Percentiles rank a stretch among this genome's conserved stretches.
phyloP scores from a whole-genome alignment of 2,113 vertebrate species.

The Mobula hypostoma region DNA sequence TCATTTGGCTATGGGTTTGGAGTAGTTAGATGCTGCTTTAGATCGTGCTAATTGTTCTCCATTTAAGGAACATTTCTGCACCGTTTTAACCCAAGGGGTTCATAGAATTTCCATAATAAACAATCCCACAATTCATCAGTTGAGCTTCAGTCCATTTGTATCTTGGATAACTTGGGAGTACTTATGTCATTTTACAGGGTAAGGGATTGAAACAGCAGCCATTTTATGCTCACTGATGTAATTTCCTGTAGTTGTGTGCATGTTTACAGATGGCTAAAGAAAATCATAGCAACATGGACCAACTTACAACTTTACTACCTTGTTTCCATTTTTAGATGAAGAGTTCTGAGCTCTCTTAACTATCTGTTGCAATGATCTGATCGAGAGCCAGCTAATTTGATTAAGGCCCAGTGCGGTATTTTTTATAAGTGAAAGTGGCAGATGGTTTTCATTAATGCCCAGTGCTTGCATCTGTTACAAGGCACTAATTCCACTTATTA shows the following conservation, averaged over 20 bases:
- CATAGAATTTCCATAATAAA: slow-evolving; percentile 18
- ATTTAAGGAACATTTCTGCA: slow-evolving; percentile 1
- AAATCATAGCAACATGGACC: not conserved
- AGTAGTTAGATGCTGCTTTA: not conserved
- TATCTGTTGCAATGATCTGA: slow-evolving; percentile 24
- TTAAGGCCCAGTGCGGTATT: slow-evolving; percentile 9
- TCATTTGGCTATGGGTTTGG: not conserved
- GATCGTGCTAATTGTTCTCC: not conserved
- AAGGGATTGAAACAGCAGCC: not conserved
- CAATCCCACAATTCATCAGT: not conserved
- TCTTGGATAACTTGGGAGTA: not conserved
- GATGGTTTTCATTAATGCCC: slow-evolving; percentile 35
- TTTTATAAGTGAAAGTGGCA: slow-evolving; percentile 35
- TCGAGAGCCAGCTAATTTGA: slow-evolving; percentile 25
- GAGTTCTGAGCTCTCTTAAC: not conserved
- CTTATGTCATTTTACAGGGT: too few relatives aligned
- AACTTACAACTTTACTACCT: not conserved
- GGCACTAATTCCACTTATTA: slow-evolving; percentile 36
- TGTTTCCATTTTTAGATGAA: not conserved
- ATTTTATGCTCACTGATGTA: not conserved
- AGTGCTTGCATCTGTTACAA: slow-evolving; percentile 32
- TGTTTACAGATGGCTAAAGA: not conserved
- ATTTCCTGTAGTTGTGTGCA: not conserved
- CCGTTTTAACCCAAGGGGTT: not conserved
- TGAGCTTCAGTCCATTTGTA: not conserved